phyloP scores from a whole-genome alignment of 2,113 vertebrate genomes.

The Pygoscelis antarcticus region DNA sequence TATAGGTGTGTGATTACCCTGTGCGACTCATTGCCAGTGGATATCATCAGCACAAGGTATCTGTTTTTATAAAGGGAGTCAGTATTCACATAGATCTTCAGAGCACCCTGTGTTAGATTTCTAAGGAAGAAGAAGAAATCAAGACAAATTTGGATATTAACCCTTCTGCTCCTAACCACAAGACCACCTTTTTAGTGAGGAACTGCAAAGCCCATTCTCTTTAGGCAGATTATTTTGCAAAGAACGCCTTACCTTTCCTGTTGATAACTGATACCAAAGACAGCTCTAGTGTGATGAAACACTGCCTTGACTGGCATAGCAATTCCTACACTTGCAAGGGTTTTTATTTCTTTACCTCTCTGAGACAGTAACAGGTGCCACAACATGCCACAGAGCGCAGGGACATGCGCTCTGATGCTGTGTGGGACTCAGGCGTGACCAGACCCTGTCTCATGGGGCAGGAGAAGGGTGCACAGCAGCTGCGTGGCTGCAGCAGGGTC shows the following conservation, averaged over 20 bases:
- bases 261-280: neutral
- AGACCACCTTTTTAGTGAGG: neutral
- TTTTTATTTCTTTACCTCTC: neutral
- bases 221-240: neutral
- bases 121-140: neutral
- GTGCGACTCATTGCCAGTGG: neutral
- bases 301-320: neutral
- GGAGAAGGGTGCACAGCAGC: neutral
- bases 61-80: neutral
- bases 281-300: neutral
- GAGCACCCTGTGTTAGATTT: neutral
- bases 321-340: neutral
- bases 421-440: rapidly evolving
- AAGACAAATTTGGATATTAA: neutral
- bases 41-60: neutral
- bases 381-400: neutral
- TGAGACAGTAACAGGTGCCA: neutral
- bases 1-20: neutral
- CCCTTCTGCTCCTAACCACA: neutral
- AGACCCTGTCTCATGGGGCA: neutral
- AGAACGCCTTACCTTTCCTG: neutral
- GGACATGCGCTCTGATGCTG: rapidly evolving
- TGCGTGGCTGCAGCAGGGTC: rapidly evolving
- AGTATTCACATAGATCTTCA: neutral
- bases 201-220: neutral